Conservation (phyloP, 2,888 invertebrate genomes). For the Hypercompe scribonia region DNA sequence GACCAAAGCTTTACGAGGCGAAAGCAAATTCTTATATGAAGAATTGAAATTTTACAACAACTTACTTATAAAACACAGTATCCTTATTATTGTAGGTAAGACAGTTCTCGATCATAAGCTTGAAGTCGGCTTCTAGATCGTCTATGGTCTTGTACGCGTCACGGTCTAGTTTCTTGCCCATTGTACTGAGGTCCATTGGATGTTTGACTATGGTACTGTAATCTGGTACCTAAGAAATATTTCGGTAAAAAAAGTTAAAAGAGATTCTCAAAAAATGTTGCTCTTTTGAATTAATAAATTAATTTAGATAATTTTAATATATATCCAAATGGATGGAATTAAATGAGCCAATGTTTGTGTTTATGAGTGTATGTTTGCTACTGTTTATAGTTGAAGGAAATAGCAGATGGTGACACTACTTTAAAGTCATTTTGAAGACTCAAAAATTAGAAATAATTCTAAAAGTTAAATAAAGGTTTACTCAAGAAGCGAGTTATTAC, state of each 20-base stretch:
- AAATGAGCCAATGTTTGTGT: background rate
- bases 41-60: too few relatives aligned
- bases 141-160: conserved; percentile 89
- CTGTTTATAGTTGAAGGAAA: background rate
- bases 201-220: conserved; percentile 88
- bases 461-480: too few relatives aligned
- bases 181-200: conserved; percentile 88
- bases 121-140: conserved; percentile 95
- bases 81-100: conserved; percentile 98
- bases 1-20: too few relatives aligned
- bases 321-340: background rate
- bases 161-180: conserved; percentile 92
- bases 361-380: background rate
- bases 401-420: background rate
- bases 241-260: background rate
- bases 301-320: background rate
- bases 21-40: too few relatives aligned
- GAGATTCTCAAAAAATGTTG: background rate
- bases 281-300: background rate
- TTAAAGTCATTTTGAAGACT: too few relatives aligned
- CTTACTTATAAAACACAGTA: conserved; percentile 94
- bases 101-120: conserved; percentile 98
- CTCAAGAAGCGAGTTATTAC: too few relatives aligned
- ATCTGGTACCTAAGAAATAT: conserved; percentile 90
- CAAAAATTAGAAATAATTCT: too few relatives aligned